Percentiles rank a stretch among this genome's conserved stretches.
Conservation (phyloP, 2,888 invertebrate species). For the Slavum lentiscoides region DNA sequence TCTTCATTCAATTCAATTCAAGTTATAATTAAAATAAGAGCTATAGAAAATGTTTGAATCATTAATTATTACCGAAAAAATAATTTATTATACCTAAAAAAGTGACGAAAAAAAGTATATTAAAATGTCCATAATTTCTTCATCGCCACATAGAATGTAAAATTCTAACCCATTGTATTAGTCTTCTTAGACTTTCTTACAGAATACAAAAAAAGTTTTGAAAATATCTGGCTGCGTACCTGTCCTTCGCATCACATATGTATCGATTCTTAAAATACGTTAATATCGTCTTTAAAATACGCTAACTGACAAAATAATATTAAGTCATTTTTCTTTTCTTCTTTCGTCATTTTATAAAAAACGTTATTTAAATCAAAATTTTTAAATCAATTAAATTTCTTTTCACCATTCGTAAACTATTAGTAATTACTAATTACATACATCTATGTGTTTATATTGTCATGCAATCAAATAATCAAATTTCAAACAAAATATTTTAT, state of each 20-base stretch:
- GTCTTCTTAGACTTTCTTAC: not conserved
- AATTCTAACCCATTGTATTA: not conserved
- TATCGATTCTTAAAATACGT: conserved; percentile 4
- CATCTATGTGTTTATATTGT: too few relatives aligned
- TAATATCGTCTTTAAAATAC: not conserved
- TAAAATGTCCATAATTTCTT: not conserved
- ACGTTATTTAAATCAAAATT: not conserved
- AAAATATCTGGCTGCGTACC: not conserved
- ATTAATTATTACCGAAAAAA: too few relatives aligned
- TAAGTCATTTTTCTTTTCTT: not conserved
- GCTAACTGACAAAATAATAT: not conserved
- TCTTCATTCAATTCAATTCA: not conserved
- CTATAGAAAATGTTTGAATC: not conserved
- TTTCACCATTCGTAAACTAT: not conserved
- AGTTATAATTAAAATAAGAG: not conserved
- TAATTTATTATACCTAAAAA: not conserved
- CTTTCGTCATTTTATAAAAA: not conserved
- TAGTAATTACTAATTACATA: not conserved
- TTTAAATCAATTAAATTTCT: not conserved
- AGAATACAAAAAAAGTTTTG: not conserved
- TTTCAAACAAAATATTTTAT: too few relatives aligned
- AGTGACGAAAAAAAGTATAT: not conserved
- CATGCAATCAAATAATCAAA: too few relatives aligned
- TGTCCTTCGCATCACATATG: not conserved
- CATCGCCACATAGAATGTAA: not conserved